Conservation (phyloP, 2,113 vertebrate genomes). For the Crotalus viridis region DNA sequence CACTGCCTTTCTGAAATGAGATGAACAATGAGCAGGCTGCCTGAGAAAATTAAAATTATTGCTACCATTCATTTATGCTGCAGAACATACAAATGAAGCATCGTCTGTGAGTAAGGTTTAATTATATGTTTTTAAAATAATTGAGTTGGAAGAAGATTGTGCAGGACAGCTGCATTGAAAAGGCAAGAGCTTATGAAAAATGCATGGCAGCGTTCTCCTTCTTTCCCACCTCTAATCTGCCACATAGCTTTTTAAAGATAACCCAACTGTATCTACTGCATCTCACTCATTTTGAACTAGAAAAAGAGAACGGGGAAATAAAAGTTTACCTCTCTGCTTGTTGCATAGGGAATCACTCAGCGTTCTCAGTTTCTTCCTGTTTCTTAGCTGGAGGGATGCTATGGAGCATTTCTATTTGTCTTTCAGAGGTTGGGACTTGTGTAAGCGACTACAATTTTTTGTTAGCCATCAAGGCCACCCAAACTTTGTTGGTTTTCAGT, state of each 20-base stretch:
- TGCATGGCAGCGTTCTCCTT: not conserved
- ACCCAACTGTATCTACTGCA: not conserved
- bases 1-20: not conserved
- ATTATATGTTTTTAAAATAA: not conserved
- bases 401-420: not conserved
- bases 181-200: not conserved
- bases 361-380: not conserved
- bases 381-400: not conserved
- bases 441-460: not conserved
- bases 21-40: not conserved
- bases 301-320: not conserved
- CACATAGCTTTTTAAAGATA: not conserved
- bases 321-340: not conserved
- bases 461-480: not conserved
- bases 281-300: not conserved
- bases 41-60: not conserved
- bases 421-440: not conserved
- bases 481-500: not conserved
- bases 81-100: not conserved
- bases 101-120: not conserved
- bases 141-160: not conserved
- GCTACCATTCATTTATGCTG: not conserved
- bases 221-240: not conserved
- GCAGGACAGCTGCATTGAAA: not conserved
- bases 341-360: not conserved